A percentile compares a stretch with the other conserved stretches of the same genome.
Conservation (phyloP, 2,888 invertebrate genomes). For the Eupeodes latifasciatus region DNA sequence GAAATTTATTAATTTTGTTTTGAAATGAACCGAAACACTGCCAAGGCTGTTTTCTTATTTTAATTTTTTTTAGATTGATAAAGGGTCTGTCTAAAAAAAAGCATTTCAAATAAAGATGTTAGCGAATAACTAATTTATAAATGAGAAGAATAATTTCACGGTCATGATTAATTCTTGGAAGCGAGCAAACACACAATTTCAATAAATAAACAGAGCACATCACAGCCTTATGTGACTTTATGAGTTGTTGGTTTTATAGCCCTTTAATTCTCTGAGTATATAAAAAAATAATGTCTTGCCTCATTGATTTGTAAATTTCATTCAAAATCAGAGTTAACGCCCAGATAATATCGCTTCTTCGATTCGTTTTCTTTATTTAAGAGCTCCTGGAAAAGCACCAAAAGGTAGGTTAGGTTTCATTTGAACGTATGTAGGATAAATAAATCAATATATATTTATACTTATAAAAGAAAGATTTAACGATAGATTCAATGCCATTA, state of each 20-base stretch:
- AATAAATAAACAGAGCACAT: constrained; percentile 10
- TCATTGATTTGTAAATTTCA: constrained; percentile 33
- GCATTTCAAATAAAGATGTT: not conserved
- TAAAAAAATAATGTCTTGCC: constrained; percentile 24
- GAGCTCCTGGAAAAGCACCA: constrained; percentile 21
- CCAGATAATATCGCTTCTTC: constrained; percentile 24
- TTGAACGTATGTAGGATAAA: not conserved
- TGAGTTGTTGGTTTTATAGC: not conserved
- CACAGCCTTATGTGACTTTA: not conserved
- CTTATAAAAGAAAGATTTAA: constrained; percentile 15
- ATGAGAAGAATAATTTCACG: constrained; percentile 34
- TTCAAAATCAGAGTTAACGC: constrained; percentile 14
- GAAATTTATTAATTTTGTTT: too few species aligned
- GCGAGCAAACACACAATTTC: constrained; percentile 13
- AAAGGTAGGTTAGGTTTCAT: constrained; percentile 2
- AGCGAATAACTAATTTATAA: not conserved
- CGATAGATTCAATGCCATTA: constrained; percentile 41
- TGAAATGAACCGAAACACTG: too few species aligned
- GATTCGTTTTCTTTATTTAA: constrained; percentile 35
- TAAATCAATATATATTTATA: constrained; percentile 20
- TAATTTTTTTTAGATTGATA: too few species aligned
- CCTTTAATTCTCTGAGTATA: not conserved
- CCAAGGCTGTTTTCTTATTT: too few species aligned
- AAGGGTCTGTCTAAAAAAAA: too few species aligned
- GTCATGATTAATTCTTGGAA: constrained; percentile 19